These are phyloP conservation scores for Drosophila hydei DNA, from an alignment of 1,140 invertebrate genomes.

Conservation along the genomic window DNA sequence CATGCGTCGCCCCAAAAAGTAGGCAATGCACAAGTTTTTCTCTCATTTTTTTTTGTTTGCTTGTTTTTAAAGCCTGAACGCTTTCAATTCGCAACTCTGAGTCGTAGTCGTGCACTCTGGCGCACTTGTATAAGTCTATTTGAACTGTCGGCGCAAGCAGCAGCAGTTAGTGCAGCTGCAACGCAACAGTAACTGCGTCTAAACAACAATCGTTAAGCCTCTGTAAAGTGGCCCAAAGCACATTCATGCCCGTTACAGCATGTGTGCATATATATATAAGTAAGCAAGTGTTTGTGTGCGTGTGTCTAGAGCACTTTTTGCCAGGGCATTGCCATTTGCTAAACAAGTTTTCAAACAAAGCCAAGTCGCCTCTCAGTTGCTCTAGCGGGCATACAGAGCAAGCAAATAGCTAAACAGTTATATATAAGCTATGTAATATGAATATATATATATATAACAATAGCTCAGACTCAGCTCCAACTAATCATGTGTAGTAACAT, in stretches of 20 bases:
- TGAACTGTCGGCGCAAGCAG: constrained; percentile 20
- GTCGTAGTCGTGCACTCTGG: constrained; percentile 1
- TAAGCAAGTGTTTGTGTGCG: constrained; percentile 4
- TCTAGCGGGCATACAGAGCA: not conserved
- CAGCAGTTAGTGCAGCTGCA: constrained; percentile 30
- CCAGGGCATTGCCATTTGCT: constrained; percentile 30
- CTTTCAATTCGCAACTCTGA: constrained; percentile 19
- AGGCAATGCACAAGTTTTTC: constrained; percentile 55
- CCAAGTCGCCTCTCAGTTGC: not conserved
- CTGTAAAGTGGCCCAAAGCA: constrained; percentile 69
- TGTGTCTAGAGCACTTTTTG: constrained; percentile 28
- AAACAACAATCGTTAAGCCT: constrained; percentile 75
- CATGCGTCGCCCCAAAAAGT: constrained; percentile 38
- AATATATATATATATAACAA: no score
- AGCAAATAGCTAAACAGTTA: no score
- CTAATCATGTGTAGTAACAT: no score
- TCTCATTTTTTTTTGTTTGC: no score
- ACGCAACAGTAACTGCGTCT: constrained; percentile 68
- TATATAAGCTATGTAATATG: no score
- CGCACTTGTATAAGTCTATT: constrained; percentile 29
- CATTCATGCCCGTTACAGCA: constrained; percentile 13
- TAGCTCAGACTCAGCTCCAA: no score
- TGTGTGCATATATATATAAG: not conserved
- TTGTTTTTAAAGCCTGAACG: constrained; percentile 45
- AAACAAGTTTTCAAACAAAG: not conserved